Evolutionary conservation across 2,113 vertebrate genomes (phyloP).

Genomic region (Corydoras maculifer): DNA sequence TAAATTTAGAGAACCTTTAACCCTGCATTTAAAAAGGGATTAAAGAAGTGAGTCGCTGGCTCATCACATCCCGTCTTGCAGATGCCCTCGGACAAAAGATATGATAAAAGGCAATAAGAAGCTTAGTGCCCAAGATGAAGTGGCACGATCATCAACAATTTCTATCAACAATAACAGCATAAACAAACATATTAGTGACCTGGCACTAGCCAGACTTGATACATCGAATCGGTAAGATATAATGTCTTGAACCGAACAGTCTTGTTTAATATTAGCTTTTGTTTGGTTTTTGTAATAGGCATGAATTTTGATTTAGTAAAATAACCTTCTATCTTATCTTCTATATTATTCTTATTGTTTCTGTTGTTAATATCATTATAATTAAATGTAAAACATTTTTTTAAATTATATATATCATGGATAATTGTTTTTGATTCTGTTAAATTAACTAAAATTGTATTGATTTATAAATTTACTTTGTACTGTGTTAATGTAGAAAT

Average conservation of each 20-base stretch:
- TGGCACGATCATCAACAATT: conserved; percentile 10
- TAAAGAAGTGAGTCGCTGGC: conserved; percentile 15
- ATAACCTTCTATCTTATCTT: not conserved
- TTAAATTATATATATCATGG: no score
- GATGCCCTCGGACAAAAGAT: conserved; percentile 14
- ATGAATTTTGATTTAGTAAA: not conserved
- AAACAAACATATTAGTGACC: conserved; percentile 32
- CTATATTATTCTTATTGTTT: not conserved
- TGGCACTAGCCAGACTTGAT: conserved; percentile 27
- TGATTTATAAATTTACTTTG: no score
- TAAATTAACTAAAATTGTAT: no score
- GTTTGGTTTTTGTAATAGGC: not conserved
- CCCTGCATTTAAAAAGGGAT: not conserved
- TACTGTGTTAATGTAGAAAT: no score
- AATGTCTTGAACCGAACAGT: not conserved
- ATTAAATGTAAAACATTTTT: no score
- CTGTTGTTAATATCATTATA: no score
- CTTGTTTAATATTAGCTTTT: not conserved
- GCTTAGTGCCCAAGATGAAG: conserved; percentile 17
- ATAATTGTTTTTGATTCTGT: no score
- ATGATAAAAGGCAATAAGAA: conserved; percentile 39
- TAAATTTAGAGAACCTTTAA: not conserved
- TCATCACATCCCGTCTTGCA: not conserved
- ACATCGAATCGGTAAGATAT: conserved; percentile 33
- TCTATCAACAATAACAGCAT: conserved; percentile 8